A percentile compares a stretch with the other conserved stretches of the same genome.
These are phyloP conservation scores for Lepus timidus DNA, from an alignment of 2,113 vertebrate genomes.

Conservation along the genomic window DNA sequence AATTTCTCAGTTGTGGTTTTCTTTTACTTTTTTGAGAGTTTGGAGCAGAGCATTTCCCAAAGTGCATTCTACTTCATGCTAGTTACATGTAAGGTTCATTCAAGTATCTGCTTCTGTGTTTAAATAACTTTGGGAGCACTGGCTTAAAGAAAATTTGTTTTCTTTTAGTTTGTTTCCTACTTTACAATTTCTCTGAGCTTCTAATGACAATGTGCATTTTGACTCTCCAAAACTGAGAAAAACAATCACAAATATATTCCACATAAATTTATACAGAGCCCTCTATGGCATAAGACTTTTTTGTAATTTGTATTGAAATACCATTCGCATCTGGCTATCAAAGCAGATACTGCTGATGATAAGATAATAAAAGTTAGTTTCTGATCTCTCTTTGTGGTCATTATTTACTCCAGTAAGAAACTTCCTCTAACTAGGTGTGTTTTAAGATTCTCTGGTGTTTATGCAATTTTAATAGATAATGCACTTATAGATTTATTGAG, in stretches of 20 bases:
- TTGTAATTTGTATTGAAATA: slow-evolving; percentile 32
- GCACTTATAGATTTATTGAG: neutral
- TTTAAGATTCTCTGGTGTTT: slow-evolving; percentile 17
- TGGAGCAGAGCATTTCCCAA: neutral
- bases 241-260: neutral
- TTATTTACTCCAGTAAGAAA: neutral
- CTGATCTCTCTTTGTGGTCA: neutral
- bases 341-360: neutral
- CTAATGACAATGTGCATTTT: neutral
- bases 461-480: neutral
- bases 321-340: neutral
- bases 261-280: neutral
- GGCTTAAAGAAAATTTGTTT: neutral
- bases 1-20: neutral
- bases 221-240: neutral
- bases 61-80: neutral
- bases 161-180: neutral
- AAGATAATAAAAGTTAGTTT: neutral
- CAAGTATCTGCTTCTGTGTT: neutral
- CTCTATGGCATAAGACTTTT: neutral
- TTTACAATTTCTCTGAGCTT: neutral
- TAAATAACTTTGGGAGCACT: neutral
- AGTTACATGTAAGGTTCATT: neutral
- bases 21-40: neutral
- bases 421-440: neutral